Percentiles rank a stretch among this genome's conserved stretches.
phyloP scores from a whole-genome alignment of 2,797 vertebrate genomes.

The Stomatorhinus walkeri region DNA sequence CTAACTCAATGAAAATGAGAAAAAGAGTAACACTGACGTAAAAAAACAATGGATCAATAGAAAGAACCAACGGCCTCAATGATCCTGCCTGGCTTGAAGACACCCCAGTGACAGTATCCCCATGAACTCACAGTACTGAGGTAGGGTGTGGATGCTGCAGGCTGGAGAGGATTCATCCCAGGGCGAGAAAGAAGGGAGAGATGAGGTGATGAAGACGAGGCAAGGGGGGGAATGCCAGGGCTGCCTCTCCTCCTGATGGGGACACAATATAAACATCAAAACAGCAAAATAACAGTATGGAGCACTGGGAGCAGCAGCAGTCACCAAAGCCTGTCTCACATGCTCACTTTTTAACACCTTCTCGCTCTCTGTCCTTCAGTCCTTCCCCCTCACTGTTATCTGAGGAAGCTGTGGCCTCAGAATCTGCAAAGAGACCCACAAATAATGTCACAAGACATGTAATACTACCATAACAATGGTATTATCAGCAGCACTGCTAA shows the following conservation, averaged over 20 bases:
- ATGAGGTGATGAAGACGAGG: slow-evolving; percentile 58
- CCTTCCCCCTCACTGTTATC: slow-evolving; percentile 82
- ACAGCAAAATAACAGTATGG: neutral
- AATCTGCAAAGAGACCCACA: slow-evolving; percentile 56
- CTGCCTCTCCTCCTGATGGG: slow-evolving; percentile 54
- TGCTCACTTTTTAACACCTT: slow-evolving; percentile 72
- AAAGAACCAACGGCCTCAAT: slow-evolving; percentile 27
- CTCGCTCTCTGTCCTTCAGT: slow-evolving; percentile 66
- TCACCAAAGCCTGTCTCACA: neutral
- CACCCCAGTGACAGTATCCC: neutral
- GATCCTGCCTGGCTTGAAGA: slow-evolving; percentile 24
- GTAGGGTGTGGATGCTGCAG: slow-evolving; percentile 54
- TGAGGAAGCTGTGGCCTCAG: slow-evolving; percentile 82
- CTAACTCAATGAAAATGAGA: slow-evolving; percentile 31
- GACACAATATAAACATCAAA: neutral
- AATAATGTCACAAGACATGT: neutral
- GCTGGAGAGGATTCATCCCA: slow-evolving; percentile 54
- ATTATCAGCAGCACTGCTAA: neutral
- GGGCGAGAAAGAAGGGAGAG: slow-evolving; percentile 60
- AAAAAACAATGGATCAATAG: slow-evolving; percentile 38
- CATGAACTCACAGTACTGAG: slow-evolving; percentile 64
- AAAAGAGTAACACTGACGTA: slow-evolving; percentile 38
- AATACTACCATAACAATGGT: neutral
- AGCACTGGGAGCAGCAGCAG: neutral
- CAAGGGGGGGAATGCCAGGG: slow-evolving; percentile 52